Percentiles rank a stretch among this genome's conserved stretches.
phyloP scores from a whole-genome alignment of 2,113 vertebrate species.

The Dolichotis patagonum region DNA sequence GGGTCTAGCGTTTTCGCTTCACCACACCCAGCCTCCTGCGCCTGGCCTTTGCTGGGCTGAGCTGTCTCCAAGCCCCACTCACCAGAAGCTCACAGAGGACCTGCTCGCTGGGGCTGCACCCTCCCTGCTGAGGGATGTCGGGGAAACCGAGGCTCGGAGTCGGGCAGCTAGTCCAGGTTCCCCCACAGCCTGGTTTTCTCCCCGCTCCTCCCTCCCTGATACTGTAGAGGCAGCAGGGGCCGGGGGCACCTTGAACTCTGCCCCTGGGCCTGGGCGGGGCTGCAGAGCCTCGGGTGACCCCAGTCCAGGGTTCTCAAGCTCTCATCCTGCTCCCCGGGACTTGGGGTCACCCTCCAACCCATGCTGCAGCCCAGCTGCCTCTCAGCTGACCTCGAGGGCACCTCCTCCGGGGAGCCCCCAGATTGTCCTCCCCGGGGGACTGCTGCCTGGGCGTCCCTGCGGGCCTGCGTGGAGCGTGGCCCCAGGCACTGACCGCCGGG shows the following conservation, averaged over 20 bases:
- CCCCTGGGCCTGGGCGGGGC: background rate
- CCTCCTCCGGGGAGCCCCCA: background rate
- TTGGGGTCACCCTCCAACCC: background rate
- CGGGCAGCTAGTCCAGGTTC: background rate
- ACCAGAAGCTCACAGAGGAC: too few species aligned
- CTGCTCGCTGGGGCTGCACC: fast-evolving
- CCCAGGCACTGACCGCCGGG: background rate
- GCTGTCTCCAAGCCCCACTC: background rate
- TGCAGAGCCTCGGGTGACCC: background rate
- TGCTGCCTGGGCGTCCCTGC: too few species aligned
- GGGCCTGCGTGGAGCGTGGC: background rate
- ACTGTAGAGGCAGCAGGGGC: background rate
- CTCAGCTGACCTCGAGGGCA: background rate
- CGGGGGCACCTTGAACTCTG: background rate
- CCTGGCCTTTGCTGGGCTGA: background rate
- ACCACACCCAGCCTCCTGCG: background rate
- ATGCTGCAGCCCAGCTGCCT: too few species aligned
- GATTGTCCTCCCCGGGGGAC: too few species aligned
- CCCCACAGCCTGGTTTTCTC: background rate
- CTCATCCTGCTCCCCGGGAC: background rate
- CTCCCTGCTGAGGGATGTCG: background rate
- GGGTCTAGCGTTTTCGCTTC: background rate
- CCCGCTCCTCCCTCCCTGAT: fast-evolving
- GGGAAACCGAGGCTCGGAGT: background rate
- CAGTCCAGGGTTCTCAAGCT: background rate